Percentiles rank a stretch among this genome's conserved stretches.
These are phyloP conservation scores for Drosophila sp. DNA, from an alignment of 1,140 invertebrate species.

Conservation along the genomic window DNA sequence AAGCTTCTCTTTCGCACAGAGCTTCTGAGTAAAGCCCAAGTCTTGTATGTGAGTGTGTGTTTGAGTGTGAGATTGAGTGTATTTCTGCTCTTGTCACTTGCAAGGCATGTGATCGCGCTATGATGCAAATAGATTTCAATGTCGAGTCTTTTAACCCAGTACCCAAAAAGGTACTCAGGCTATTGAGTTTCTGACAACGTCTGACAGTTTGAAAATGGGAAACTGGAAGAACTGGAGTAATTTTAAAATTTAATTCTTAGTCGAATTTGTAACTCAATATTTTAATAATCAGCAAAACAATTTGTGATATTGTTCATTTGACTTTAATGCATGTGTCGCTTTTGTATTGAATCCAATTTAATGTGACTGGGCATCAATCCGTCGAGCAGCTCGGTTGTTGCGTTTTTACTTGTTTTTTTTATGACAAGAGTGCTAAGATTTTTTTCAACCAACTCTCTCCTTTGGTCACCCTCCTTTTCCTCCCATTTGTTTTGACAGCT, in stretches of 20 bases:
- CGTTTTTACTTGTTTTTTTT: conserved; percentile 3
- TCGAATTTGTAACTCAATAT: no score
- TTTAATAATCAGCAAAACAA: no score
- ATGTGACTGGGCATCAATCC: no score
- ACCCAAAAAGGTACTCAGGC: no score
- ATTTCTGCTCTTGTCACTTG: conserved; percentile 39
- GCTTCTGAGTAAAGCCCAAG: conserved; percentile 20
- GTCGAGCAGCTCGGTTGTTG: no score
- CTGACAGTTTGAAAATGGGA: no score
- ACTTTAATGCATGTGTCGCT: no score
- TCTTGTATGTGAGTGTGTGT: not conserved
- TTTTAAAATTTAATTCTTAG: no score
- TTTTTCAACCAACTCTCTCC: conserved; percentile 2
- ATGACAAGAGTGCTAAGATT: conserved; percentile 30
- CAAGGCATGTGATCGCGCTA: conserved; percentile 53
- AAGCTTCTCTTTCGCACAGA: conserved; percentile 17
- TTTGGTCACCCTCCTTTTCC: conserved; percentile 5
- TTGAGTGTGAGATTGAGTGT: conserved; percentile 1
- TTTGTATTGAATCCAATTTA: no score
- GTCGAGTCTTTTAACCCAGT: conserved; percentile 7
- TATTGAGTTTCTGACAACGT: no score
- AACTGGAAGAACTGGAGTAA: no score
- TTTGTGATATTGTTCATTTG: no score
- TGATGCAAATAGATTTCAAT: conserved; percentile 61
- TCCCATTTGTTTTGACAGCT: conserved; percentile 37